phyloP scores from a whole-genome alignment of 2,888 invertebrate species.

The Macaria notata region DNA sequence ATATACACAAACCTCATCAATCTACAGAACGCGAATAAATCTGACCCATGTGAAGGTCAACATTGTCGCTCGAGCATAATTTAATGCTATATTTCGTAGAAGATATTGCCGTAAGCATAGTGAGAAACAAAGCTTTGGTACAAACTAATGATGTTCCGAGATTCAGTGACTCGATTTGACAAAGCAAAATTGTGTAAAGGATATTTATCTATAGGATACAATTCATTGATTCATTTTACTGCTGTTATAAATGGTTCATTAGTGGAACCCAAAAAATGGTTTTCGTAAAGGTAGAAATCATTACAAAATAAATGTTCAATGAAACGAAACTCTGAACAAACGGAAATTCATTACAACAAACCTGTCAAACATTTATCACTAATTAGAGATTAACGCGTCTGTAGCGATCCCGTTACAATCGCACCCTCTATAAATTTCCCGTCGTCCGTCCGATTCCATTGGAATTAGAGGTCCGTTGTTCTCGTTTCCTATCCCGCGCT shows the following conservation, averaged over 20 bases:
- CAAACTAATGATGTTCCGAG: constrained; percentile 9
- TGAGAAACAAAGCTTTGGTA: constrained; percentile 5
- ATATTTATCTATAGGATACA: too few relatives aligned
- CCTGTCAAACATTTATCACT: constrained; percentile 29
- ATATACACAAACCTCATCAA: constrained; percentile 29
- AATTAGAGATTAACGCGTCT: constrained; percentile 41
- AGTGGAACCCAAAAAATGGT: too few relatives aligned
- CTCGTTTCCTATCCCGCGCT: constrained; percentile 35
- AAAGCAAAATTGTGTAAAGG: too few relatives aligned
- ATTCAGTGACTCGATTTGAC: not conserved
- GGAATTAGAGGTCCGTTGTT: constrained; percentile 36
- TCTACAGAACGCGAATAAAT: constrained; percentile 28
- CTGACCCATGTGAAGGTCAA: constrained; percentile 33
- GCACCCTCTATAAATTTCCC: constrained; percentile 47
- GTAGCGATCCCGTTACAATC: constrained; percentile 45
- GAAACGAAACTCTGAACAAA: too few relatives aligned
- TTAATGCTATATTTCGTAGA: constrained; percentile 30
- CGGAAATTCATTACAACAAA: constrained; percentile 5
- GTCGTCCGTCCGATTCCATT: constrained; percentile 36
- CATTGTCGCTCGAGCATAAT: constrained; percentile 26
- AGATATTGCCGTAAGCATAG: constrained; percentile 11
- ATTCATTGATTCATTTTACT: too few relatives aligned
- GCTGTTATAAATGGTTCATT: too few relatives aligned
- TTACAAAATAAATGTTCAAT: too few relatives aligned
- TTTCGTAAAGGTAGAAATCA: too few relatives aligned